These are phyloP conservation scores for Leptopterna dolabrata DNA, from an alignment of 2,888 invertebrate genomes.

Conservation along the genomic window DNA sequence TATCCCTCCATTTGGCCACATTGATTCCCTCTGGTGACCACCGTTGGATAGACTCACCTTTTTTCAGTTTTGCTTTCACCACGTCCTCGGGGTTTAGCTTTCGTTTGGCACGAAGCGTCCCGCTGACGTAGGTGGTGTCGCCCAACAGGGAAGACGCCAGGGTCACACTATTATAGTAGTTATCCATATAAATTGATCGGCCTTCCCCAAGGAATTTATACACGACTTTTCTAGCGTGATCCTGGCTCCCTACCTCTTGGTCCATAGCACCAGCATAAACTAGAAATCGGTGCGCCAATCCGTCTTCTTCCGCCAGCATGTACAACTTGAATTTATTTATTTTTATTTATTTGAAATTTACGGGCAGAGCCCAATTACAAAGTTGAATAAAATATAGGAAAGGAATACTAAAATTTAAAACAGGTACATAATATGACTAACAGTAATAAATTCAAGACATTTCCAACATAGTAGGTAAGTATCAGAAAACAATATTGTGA, in stretches of 20 bases:
- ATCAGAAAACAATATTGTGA: too few relatives aligned
- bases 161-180: constrained; percentile 50
- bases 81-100: constrained; percentile 42
- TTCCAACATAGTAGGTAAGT: too few relatives aligned
- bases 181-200: constrained; percentile 42
- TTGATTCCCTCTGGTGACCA: constrained; percentile 13
- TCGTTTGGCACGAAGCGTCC: constrained; percentile 30
- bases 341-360: too few relatives aligned
- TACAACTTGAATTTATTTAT: too few relatives aligned
- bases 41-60: constrained; percentile 37
- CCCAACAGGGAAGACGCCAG: constrained; percentile 5
- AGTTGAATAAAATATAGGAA: too few relatives aligned
- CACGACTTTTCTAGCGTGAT: constrained; percentile 33
- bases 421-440: too few relatives aligned
- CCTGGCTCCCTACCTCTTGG: constrained; percentile 59
- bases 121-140: constrained; percentile 41
- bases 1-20: constrained; percentile 53
- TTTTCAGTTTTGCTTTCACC: constrained; percentile 28
- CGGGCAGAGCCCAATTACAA: too few relatives aligned
- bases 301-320: constrained; percentile 65
- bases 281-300: constrained; percentile 62
- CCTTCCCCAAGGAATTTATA: constrained; percentile 23
- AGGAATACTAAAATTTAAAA: too few relatives aligned
- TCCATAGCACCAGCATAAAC: constrained; percentile 62
- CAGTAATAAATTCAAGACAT: too few relatives aligned